A percentile compares a stretch with the other conserved stretches of the same genome.
Evolutionary conservation across 2,113 vertebrate species (phyloP).

Genomic region (Thunnus thynnus): DNA sequence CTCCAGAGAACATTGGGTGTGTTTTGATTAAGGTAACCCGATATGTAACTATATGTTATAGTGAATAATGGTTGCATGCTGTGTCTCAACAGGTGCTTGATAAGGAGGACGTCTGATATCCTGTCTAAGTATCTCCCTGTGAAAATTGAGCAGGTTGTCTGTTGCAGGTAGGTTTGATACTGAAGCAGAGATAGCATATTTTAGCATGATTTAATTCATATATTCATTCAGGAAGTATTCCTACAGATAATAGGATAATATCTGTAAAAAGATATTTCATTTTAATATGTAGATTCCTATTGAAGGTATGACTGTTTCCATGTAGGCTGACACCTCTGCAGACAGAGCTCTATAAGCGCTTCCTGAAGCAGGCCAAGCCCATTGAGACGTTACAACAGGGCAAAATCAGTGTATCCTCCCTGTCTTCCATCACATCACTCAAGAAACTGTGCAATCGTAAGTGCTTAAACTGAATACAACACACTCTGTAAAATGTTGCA

Average conservation of each 20-base stretch:
- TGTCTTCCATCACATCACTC: slow-evolving; percentile 96
- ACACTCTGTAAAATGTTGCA: no score
- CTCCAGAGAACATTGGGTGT: no score
- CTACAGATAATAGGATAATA: no score
- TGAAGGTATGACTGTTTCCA: not conserved
- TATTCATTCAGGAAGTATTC: no score
- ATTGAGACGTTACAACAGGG: slow-evolving; percentile 89
- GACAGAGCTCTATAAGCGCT: slow-evolving; percentile 91
- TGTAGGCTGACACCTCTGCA: slow-evolving; percentile 93
- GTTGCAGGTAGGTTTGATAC: slow-evolving; percentile 90
- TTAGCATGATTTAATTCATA: no score
- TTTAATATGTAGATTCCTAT: not conserved
- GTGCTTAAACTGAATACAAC: slow-evolving; percentile 61
- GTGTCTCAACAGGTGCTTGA: slow-evolving; percentile 89
- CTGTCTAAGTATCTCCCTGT: slow-evolving; percentile 98
- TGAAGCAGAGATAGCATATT: no score
- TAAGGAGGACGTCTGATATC: slow-evolving; percentile 97
- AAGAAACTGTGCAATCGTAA: slow-evolving; percentile 99
- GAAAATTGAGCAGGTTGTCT: slow-evolving; percentile 98
- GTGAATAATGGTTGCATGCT: not conserved
- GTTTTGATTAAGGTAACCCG: no score
- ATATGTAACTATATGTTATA: no score
- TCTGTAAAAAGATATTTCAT: not conserved
- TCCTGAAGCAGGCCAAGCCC: slow-evolving; percentile 93
- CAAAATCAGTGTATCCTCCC: slow-evolving; percentile 93